Percentiles rank a stretch among this genome's conserved stretches.
phyloP scores from a whole-genome alignment of 2,113 vertebrate genomes.

The Brienomyrus brachyistius region DNA sequence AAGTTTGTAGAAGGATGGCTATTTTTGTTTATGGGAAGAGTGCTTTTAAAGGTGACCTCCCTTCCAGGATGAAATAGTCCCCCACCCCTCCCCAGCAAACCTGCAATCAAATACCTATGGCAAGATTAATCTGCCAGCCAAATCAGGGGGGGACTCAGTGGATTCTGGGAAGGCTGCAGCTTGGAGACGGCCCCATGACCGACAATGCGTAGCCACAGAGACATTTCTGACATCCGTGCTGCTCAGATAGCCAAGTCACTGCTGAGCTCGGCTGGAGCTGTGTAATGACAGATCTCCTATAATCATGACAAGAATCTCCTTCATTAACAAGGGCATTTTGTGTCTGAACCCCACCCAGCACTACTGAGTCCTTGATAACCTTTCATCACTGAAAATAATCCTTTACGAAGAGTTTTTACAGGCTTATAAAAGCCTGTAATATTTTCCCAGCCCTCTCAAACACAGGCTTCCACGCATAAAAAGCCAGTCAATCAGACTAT shows the following conservation, averaged over 20 bases:
- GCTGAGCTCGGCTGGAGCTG: background rate
- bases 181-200: background rate
- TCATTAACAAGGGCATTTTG: background rate
- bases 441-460: background rate
- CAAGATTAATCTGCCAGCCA: slow-evolving; percentile 10
- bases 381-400: background rate
- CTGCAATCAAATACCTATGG: slow-evolving; percentile 7
- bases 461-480: background rate
- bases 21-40: background rate
- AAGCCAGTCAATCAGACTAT: background rate
- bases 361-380: background rate
- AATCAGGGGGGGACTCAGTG: background rate
- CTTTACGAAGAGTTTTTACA: background rate
- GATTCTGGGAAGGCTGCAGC: background rate
- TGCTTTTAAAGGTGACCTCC: background rate
- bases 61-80: background rate
- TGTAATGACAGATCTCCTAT: background rate
- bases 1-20: background rate
- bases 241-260: background rate
- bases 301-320: background rate
- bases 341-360: background rate
- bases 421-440: background rate
- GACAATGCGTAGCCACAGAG: background rate
- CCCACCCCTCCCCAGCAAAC: background rate
- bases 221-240: background rate